These are phyloP conservation scores for Enteromius fasciolatus DNA, from an alignment of 2,797 vertebrate species.

Conservation along the genomic window DNA sequence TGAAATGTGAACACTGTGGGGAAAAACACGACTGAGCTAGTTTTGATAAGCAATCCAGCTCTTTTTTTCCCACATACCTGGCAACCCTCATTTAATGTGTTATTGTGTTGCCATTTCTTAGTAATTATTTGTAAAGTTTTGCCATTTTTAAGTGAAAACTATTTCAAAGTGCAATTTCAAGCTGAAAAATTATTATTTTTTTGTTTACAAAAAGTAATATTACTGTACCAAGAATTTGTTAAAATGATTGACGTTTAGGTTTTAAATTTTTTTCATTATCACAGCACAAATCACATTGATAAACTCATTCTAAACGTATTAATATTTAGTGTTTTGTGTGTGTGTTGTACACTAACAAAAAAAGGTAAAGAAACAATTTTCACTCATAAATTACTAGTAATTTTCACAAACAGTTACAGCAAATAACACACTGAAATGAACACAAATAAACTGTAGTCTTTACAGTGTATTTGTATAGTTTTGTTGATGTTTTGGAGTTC, in stretches of 20 bases:
- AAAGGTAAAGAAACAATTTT: no score
- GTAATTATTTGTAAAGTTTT: not conserved
- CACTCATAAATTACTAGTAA: no score
- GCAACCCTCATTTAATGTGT: not conserved
- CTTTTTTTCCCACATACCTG: not conserved
- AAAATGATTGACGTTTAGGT: no score
- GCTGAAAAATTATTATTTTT: no score
- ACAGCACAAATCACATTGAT: no score
- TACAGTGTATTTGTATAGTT: not conserved
- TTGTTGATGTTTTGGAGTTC: not conserved
- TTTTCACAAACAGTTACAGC: not conserved
- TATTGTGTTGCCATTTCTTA: not conserved
- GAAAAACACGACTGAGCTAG: not conserved
- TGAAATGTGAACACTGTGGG: not conserved
- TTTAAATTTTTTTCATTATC: no score
- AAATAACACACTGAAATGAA: not conserved
- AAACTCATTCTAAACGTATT: no score
- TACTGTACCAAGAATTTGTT: no score
- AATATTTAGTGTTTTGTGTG: no score
- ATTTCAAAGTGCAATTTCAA: no score
- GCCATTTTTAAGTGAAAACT: not conserved
- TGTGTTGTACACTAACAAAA: not conserved
- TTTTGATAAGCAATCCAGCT: not conserved
- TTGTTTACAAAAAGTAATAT: no score
- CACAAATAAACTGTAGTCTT: not conserved